Evolutionary conservation across 2,113 vertebrate species (phyloP).

Genomic region (Lipotes vexillifer): DNA sequence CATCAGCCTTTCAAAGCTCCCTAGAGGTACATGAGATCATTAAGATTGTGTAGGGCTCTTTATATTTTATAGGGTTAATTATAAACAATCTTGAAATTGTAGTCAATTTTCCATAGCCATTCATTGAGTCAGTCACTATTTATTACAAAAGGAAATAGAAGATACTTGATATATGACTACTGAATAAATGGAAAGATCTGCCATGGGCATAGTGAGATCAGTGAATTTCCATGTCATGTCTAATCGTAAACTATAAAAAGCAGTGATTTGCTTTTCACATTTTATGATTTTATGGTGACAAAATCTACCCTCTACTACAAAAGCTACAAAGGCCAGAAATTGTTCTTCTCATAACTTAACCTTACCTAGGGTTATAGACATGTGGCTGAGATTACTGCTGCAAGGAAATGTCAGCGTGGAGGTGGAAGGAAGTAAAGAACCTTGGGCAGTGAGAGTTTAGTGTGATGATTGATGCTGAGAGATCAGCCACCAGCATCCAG

Average conservation of each 20-base stretch:
- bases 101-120: neutral
- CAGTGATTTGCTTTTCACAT: neutral
- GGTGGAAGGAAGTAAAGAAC: neutral
- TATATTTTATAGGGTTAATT: neutral
- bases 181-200: neutral
- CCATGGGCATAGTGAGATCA: neutral
- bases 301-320: neutral
- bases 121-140: neutral
- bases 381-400: neutral
- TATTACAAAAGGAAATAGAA: constrained; percentile 12
- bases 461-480: too few relatives aligned
- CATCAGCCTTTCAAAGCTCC: neutral
- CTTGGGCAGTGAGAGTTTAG: neutral
- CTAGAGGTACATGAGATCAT: neutral
- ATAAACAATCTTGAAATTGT: neutral
- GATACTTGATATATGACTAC: neutral
- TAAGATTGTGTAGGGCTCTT: neutral
- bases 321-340: neutral
- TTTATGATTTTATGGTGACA: neutral
- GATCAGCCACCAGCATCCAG: neutral
- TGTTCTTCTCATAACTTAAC: neutral
- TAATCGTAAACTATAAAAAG: neutral
- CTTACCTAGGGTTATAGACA: neutral
- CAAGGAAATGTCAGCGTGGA: neutral
- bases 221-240: neutral